Percentiles rank a stretch among this genome's conserved stretches.
Evolutionary conservation across 2,888 invertebrate genomes (phyloP).

Genomic region (Diplazon laetatorius): DNA sequence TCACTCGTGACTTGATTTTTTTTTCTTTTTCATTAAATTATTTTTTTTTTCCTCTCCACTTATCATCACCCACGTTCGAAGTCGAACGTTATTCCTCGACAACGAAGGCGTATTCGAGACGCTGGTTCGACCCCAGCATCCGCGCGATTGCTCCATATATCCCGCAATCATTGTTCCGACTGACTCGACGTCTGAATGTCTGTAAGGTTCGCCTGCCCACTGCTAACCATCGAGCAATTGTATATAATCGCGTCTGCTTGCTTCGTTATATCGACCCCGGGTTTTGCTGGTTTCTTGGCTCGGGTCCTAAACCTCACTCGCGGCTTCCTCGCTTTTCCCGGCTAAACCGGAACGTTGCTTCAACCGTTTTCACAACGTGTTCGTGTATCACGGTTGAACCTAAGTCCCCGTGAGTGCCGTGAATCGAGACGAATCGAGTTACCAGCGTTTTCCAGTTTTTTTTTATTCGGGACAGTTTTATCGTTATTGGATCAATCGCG

Average conservation of each 20-base stretch:
- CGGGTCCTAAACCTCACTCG: slow-evolving; percentile 51
- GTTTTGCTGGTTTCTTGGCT: slow-evolving; percentile 51
- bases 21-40: too few species aligned
- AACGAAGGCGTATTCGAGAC: slow-evolving; percentile 15
- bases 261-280: slow-evolving; percentile 53
- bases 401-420: slow-evolving; percentile 8
- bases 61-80: slow-evolving; percentile 38
- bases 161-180: slow-evolving; percentile 27
- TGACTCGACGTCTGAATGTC: slow-evolving; percentile 40
- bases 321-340: slow-evolving; percentile 9
- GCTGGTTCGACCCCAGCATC: slow-evolving; percentile 10
- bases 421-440: slow-evolving; percentile 25
- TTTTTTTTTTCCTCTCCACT: background rate
- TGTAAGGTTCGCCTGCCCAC: slow-evolving; percentile 46
- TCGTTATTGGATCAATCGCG: slow-evolving; percentile 16
- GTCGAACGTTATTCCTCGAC: slow-evolving; percentile 17
- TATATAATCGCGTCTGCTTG: slow-evolving; percentile 30
- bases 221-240: slow-evolving; percentile 29
- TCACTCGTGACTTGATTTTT: too few species aligned
- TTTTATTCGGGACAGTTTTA: background rate
- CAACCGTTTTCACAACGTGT: slow-evolving; percentile 11
- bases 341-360: slow-evolving; percentile 23
- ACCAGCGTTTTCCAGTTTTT: background rate
- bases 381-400: too few species aligned
- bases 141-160: background rate